A percentile compares a stretch with the other conserved stretches of the same genome.
Evolutionary conservation across 2,113 vertebrate species (phyloP).

Genomic region (Ancistrus triradiatus): DNA sequence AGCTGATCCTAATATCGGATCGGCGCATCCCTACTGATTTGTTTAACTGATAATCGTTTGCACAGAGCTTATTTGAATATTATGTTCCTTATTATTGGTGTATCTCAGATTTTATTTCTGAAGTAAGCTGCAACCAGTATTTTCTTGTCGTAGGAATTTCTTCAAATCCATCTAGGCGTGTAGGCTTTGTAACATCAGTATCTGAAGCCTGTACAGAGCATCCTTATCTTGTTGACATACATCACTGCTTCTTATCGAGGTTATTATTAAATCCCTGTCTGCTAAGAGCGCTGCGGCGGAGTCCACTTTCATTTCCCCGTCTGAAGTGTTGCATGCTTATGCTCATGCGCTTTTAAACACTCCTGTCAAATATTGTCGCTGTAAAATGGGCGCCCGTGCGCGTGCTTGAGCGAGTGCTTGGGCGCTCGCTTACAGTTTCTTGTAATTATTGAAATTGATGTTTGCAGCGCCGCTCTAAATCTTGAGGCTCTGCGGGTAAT

Average conservation of each 20-base stretch:
- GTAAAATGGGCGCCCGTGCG: slow-evolving; percentile 51
- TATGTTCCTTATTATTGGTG: too few species aligned
- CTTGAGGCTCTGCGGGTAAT: slow-evolving; percentile 64
- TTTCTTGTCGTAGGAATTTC: too few species aligned
- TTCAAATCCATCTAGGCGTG: too few species aligned
- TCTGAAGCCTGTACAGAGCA: background rate
- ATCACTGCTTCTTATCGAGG: slow-evolving; percentile 26
- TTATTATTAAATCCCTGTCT: slow-evolving; percentile 40
- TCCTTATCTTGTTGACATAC: slow-evolving; percentile 40
- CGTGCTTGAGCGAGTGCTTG: slow-evolving; percentile 48
- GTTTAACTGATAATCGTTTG: too few species aligned
- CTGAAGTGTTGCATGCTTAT: slow-evolving; percentile 21
- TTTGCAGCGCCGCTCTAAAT: slow-evolving; percentile 65
- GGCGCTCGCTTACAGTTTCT: slow-evolving; percentile 59
- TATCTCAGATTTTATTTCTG: too few species aligned
- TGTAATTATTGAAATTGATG: slow-evolving; percentile 72
- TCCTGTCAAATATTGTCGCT: slow-evolving; percentile 57
- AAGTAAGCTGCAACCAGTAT: too few species aligned
- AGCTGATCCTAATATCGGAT: too few species aligned
- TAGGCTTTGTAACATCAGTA: slow-evolving; percentile 4
- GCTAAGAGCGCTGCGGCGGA: slow-evolving; percentile 31
- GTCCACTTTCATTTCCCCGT: slow-evolving; percentile 34
- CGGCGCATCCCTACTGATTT: too few species aligned
- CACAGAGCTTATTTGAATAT: too few species aligned
- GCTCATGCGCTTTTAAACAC: slow-evolving; percentile 50